phyloP scores from a whole-genome alignment of 2,797 vertebrate species.

The Pangasius larnaudii region DNA sequence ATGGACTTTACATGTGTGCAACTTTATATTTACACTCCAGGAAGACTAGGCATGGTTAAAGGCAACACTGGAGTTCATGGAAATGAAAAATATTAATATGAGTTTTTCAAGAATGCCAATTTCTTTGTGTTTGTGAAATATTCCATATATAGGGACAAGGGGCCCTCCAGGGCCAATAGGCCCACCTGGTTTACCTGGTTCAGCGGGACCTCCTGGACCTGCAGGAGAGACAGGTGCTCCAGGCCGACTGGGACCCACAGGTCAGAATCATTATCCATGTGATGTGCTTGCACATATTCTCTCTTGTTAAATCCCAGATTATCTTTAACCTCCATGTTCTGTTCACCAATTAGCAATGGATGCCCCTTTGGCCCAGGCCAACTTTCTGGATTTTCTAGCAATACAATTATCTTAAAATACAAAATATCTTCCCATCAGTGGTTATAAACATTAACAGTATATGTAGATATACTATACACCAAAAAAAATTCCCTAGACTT shows the following conservation, averaged over 20 bases:
- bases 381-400: background rate
- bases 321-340: background rate
- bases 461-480: background rate
- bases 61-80: background rate
- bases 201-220: constrained; percentile 38
- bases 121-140: background rate
- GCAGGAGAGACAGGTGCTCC: constrained; percentile 21
- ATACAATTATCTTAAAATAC: background rate
- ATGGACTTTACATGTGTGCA: background rate
- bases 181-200: constrained; percentile 30
- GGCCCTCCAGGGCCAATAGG: constrained; percentile 35
- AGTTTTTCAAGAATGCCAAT: background rate
- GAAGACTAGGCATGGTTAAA: background rate
- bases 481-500: background rate
- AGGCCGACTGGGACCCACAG: constrained; percentile 24
- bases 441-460: background rate
- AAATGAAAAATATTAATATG: background rate
- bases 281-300: background rate
- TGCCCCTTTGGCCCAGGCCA: background rate
- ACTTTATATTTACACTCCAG: background rate
- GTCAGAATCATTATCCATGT: background rate
- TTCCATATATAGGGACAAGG: constrained; percentile 19
- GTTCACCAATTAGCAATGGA: background rate
- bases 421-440: background rate
- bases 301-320: background rate